Evolutionary conservation across 2,888 invertebrate species (phyloP).

Genomic region (Lithodes maja): DNA sequence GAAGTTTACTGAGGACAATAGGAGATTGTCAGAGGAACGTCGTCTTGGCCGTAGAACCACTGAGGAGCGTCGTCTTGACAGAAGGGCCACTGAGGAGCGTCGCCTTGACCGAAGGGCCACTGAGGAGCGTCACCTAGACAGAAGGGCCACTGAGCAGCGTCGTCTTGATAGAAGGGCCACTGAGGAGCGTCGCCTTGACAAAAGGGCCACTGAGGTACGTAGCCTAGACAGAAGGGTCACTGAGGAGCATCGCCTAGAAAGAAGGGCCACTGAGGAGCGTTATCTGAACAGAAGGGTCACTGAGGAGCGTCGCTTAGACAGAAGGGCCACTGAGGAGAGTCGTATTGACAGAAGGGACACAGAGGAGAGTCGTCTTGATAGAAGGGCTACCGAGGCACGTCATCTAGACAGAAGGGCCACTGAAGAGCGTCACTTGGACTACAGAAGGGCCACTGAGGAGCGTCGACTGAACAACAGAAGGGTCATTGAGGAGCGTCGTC

Average conservation of each 20-base stretch:
- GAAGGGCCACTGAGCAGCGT: neutral
- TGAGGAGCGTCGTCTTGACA: neutral
- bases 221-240: neutral
- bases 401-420: conserved; percentile 1
- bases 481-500: neutral
- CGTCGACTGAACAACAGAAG: conserved; percentile 31
- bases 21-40: neutral
- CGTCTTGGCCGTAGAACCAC: neutral
- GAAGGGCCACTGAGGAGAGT: neutral
- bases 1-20: conserved; percentile 5
- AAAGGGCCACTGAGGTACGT: neutral
- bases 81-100: neutral
- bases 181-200: neutral
- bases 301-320: neutral
- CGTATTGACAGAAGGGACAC: neutral
- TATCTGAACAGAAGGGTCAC: neutral
- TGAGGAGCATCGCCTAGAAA: neutral
- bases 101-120: neutral
- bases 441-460: neutral
- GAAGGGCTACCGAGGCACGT: conserved; percentile 1
- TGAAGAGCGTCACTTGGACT: conserved; percentile 12
- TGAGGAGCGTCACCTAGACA: neutral
- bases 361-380: neutral
- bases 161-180: neutral
- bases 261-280: neutral